These are phyloP conservation scores for Zonotrichia leucophrys DNA, from an alignment of 2,113 vertebrate species.

Conservation along the genomic window DNA sequence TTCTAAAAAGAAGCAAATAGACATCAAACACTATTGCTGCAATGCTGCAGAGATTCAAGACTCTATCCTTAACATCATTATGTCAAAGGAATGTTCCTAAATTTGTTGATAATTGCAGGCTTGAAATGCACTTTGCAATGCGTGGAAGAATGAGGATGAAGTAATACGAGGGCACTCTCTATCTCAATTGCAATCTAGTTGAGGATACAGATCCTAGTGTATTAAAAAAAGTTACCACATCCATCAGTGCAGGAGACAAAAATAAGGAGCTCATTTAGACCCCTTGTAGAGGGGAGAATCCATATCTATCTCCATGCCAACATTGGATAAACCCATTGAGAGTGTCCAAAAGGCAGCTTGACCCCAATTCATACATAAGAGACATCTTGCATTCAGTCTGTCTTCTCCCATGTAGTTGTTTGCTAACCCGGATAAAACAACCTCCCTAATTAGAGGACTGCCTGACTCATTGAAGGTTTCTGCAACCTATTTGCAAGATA, in stretches of 20 bases:
- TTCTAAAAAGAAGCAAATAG: not conserved
- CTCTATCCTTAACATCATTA: not conserved
- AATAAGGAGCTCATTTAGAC: not conserved
- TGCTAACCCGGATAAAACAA: not conserved
- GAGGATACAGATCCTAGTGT: not conserved
- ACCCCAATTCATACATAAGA: no score
- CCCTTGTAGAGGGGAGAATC: not conserved
- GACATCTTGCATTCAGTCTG: fast-evolving
- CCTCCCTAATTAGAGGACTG: not conserved
- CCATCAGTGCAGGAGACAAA: not conserved
- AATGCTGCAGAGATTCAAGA: not conserved
- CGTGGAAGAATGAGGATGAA: not conserved
- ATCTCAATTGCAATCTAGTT: not conserved
- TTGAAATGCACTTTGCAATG: not conserved
- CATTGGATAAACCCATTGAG: fast-evolving
- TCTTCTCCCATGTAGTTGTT: not conserved
- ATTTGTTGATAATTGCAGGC: not conserved
- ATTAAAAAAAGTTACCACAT: not conserved
- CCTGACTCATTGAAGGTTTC: not conserved
- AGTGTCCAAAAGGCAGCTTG: not conserved
- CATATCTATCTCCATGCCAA: not conserved
- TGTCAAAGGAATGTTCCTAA: not conserved
- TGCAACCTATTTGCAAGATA: not conserved
- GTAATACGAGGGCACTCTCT: not conserved
- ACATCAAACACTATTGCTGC: not conserved